phyloP scores from a whole-genome alignment of 2,888 invertebrate genomes.

The Apamea monoglypha region DNA sequence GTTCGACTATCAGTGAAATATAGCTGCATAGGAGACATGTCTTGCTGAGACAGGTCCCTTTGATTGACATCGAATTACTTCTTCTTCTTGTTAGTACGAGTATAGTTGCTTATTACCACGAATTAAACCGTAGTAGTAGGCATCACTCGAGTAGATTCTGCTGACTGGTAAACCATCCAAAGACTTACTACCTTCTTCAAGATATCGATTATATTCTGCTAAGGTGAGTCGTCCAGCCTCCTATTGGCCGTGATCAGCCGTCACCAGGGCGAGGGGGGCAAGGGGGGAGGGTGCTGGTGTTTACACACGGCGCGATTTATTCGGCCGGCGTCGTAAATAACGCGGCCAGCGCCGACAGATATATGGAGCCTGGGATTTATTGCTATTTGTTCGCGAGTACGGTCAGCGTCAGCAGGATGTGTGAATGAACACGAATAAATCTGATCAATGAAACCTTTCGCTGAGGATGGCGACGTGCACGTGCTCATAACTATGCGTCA shows the following conservation, averaged over 20 bases:
- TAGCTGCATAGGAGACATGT: not conserved
- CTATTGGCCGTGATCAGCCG: slow-evolving; percentile 39
- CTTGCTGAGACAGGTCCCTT: not conserved
- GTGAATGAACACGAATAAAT: not conserved
- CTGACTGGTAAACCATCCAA: not conserved
- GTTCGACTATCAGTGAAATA: not conserved
- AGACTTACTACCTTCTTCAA: slow-evolving; percentile 4
- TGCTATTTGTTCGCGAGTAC: slow-evolving; percentile 81
- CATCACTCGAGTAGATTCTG: not conserved
- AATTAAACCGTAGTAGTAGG: not conserved
- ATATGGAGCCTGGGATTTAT: slow-evolving; percentile 87
- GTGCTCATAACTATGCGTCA: too few species aligned
- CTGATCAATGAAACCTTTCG: not conserved
- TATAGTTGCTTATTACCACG: not conserved
- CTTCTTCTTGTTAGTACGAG: not conserved
- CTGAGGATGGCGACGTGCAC: not conserved
- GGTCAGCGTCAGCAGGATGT: slow-evolving; percentile 72
- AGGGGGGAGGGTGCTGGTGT: slow-evolving; percentile 68
- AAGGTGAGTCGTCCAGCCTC: slow-evolving; percentile 35
- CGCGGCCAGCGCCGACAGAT: slow-evolving; percentile 84
- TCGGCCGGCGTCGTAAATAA: slow-evolving; percentile 82
- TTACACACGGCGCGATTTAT: slow-evolving; percentile 86
- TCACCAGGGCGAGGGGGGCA: not conserved
- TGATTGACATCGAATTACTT: not conserved
- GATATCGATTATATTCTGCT: slow-evolving; percentile 17